These are phyloP conservation scores for Ondatra zibethicus DNA, from an alignment of 2,113 vertebrate genomes.

Conservation along the genomic window DNA sequence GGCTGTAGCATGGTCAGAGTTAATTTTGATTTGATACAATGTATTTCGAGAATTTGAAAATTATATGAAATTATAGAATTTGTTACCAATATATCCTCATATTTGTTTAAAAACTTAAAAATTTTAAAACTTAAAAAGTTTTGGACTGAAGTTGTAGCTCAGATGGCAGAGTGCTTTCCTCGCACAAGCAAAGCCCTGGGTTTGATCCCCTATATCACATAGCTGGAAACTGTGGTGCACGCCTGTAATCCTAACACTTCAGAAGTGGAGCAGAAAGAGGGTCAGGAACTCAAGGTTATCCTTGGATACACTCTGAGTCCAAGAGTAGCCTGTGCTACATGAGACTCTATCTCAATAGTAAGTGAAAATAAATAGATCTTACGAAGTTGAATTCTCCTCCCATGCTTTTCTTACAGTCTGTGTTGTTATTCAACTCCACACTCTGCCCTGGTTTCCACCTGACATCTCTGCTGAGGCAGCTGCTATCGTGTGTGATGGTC, in stretches of 20 bases:
- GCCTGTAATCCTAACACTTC: background rate
- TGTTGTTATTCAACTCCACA: background rate
- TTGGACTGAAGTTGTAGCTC: too few relatives aligned
- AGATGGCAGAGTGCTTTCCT: background rate
- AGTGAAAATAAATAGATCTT: background rate
- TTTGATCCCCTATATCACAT: background rate
- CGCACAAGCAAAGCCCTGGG: too few relatives aligned
- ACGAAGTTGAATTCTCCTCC: background rate
- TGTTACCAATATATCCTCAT: background rate
- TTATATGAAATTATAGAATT: background rate
- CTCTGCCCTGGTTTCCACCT: too few relatives aligned
- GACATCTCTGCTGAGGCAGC: background rate
- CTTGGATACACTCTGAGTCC: background rate
- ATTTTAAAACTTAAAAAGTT: background rate
- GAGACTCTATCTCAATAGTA: background rate
- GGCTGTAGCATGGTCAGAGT: background rate
- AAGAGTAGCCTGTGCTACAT: background rate
- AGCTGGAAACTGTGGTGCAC: too few relatives aligned
- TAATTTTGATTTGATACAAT: background rate
- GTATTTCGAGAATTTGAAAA: background rate
- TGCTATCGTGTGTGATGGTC: background rate
- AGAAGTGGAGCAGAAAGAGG: background rate
- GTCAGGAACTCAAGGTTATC: background rate
- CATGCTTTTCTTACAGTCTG: fast-evolving
- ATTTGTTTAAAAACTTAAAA: constrained; percentile 17